Percentiles rank a stretch among this genome's conserved stretches.
Conservation (phyloP, 2,888 invertebrate genomes). For the Diaperis boleti region DNA sequence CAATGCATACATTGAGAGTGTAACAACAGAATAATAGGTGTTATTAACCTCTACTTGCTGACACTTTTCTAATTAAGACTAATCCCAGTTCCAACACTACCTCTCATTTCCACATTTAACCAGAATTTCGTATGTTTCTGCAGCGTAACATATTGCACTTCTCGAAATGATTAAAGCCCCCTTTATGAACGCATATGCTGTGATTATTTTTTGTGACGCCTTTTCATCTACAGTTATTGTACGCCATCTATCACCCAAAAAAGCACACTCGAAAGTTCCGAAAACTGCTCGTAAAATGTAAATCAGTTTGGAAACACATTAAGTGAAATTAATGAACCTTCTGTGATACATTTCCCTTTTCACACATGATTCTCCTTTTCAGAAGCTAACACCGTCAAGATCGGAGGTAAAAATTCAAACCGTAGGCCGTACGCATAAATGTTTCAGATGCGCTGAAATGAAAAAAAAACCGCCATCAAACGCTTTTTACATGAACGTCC, state of each 20-base stretch:
- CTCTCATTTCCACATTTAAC: background rate
- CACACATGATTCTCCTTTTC: conserved; percentile 1
- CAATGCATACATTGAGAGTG: no score
- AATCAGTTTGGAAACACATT: conserved; percentile 17
- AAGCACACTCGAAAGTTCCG: background rate
- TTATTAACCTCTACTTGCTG: no score
- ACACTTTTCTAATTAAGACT: no score
- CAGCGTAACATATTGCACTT: background rate
- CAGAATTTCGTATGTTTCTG: background rate
- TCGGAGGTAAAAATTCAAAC: no score
- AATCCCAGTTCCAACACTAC: no score
- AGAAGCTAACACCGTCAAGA: background rate
- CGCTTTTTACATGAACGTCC: background rate
- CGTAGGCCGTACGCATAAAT: no score
- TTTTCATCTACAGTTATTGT: background rate
- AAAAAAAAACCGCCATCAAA: background rate
- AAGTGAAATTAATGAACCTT: conserved; percentile 12
- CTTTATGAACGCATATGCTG: background rate
- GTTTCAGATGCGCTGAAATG: no score
- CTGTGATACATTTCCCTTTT: conserved; percentile 17
- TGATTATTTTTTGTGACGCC: background rate
- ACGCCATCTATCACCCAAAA: background rate
- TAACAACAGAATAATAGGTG: no score
- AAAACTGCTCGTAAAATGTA: conserved; percentile 21
- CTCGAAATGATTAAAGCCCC: background rate